phyloP scores from a whole-genome alignment of 1,140 invertebrate genomes.

The Eubasilissa regina region DNA sequence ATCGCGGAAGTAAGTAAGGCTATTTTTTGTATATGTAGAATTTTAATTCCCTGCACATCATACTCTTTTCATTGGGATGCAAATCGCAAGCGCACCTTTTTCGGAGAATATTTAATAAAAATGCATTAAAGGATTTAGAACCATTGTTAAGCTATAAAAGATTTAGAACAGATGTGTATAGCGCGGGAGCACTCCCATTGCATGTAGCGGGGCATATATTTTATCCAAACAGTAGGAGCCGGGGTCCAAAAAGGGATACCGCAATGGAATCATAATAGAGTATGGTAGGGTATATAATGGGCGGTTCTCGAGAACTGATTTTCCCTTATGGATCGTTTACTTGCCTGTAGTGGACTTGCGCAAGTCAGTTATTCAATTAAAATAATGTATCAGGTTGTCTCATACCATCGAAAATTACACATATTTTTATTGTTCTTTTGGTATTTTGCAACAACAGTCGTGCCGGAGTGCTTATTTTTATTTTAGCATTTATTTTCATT shows the following conservation, averaged over 20 bases:
- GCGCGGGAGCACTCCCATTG: neutral
- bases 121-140: constrained; percentile 22
- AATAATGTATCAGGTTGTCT: too few relatives aligned
- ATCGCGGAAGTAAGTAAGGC: too few relatives aligned
- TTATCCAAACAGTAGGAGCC: constrained; percentile 19
- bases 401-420: neutral
- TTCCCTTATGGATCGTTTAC: too few relatives aligned
- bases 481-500: too few relatives aligned
- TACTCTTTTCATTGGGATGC: neutral
- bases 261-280: neutral
- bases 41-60: too few relatives aligned
- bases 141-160: constrained; percentile 23
- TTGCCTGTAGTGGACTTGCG: too few relatives aligned
- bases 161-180: constrained; percentile 10
- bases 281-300: neutral
- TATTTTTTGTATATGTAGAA: too few relatives aligned
- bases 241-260: constrained; percentile 5
- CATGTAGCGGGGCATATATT: constrained; percentile 11
- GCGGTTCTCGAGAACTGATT: neutral
- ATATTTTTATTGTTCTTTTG: neutral
- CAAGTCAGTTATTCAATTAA: too few relatives aligned
- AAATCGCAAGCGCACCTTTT: constrained; percentile 24
- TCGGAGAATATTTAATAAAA: constrained; percentile 41
- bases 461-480: too few relatives aligned
- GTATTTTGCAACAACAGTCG: constrained; percentile 4